Base-by-base conservation (phyloP, 2,797 vertebrate genomes). In the Catamblyrhynchus diadema region DNA sequence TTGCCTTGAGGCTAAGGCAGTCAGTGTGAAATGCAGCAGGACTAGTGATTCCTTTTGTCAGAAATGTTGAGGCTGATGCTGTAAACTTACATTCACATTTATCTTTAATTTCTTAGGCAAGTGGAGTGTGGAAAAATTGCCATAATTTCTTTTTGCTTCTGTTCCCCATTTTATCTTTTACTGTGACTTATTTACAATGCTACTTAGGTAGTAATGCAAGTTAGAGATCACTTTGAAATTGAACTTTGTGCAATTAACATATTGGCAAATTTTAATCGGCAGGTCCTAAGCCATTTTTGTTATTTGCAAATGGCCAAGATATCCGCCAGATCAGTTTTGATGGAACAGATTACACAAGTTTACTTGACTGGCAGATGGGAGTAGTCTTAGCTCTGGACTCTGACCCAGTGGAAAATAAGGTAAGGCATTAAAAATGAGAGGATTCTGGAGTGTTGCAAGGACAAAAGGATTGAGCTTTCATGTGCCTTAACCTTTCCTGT, bases 361-460 rank as follows among this genome's bases (percentile, higher is more conserved):
- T 99, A 71, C 95, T 99, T 72, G 97, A 98, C 78, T 98, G 98
- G 95, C 98, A 99, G 48, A 98, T 98, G 97, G 99, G 98, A 95
- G 91, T 60, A 91, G 98, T 99, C 90, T 97, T 98, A 96, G 98
- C 99, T 62, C 94, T 99, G 92, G 99, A 99, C 95, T 98, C 98
- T 83, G 99, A 99, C 95, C 99, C 99, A 0, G 98, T 99, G 82
- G 97, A 98, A 95, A 98, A 98, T 88, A 98, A 98, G 95, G 99
- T 99, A 98, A 97, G 97, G 82, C 45, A 89, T 97, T 96, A 57
- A 95, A 79, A 93, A 93, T 73, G 86, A 95, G 95, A 84, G 96
- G 94, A 95, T 89, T 88, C 95, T 91, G 41, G 86, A 94, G 87
- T 94, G 79, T 80, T 92, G 47, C 89, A 94, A 97, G 93, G 92